Evolutionary conservation across 2,888 invertebrate species (phyloP), one percentile per base, ranked within the genome.

Genomic region (Plebejus argus): DNA sequence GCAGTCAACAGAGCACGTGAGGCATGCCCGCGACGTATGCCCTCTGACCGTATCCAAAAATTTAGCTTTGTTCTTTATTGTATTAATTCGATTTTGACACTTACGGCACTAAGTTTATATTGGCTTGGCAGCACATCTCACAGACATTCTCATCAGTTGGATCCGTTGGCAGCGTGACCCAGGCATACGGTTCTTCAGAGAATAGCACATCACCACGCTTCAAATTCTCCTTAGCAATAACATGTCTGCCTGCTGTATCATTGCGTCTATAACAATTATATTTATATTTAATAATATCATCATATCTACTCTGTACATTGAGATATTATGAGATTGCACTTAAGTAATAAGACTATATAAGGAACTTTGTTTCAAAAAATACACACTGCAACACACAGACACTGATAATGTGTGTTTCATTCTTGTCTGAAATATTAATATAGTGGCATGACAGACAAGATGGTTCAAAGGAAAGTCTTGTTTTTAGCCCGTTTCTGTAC

Each of bases 131-230:
- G 89, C 99, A 99, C 83, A 96, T 94, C 83, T 97, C 96, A 86
- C 98, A 99, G 70, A 95, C 88, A 20, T 86, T 95, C 88, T 82
- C 91, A 86, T 95, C 95, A 12, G 95, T 92, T 15, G 95, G 94
- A 86, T 95, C 95, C 12, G 95, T 92, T 15, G 95, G 94, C 86
- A 96, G 86, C 80, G 95, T 94, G 2, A 98, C 97, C 88, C 97
- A 97, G 1, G 97, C 96, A 87, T 96, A 97, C 0, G 98, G 97
- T 82, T 96, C 95, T 88, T 99, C 99, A 0, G 96, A 94, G 86
- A 98, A 97, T 61, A 99, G 88, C 0, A 97, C 92, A 82, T 97
- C 96, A 0, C 97, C 97, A 74, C 95, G 93, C 10, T 91, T 87
- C 3, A 97, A 93, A 53, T 91, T 87, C 79, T 93, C 91, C 15